Evolutionary conservation across 2,797 vertebrate genomes (phyloP).

Genomic region (Rhabdophis nuchalis): DNA sequence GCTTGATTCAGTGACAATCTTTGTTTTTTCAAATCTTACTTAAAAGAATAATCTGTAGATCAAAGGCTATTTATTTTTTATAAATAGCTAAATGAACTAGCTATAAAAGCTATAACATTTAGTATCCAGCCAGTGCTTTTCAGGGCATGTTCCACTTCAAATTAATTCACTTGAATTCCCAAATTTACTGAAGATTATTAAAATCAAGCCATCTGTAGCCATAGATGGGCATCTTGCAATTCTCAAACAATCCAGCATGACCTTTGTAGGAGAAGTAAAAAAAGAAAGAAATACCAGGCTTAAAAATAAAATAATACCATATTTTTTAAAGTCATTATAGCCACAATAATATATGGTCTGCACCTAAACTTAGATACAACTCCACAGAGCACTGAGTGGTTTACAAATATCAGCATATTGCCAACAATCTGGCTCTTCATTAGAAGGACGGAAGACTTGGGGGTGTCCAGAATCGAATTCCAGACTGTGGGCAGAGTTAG

Average conservation of each 20-base stretch:
- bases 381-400: too few species aligned
- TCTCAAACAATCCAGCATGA: too few species aligned
- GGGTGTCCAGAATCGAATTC: too few species aligned
- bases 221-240: too few species aligned
- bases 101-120: not conserved
- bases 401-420: too few species aligned
- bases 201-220: too few species aligned
- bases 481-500: too few species aligned
- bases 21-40: slow-evolving; percentile 13
- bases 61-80: not conserved
- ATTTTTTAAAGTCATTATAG: not conserved
- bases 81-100: not conserved
- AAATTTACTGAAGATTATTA: not conserved
- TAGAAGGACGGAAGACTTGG: too few species aligned
- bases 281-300: not conserved
- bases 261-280: too few species aligned
- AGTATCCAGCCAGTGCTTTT: not conserved
- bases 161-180: not conserved
- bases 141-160: not conserved
- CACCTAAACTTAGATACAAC: too few species aligned
- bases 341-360: not conserved
- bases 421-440: too few species aligned
- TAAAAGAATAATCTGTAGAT: not conserved
- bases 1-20: not conserved
- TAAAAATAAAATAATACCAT: not conserved